Percentiles rank a stretch among this genome's conserved stretches.
Conservation (phyloP, 2,113 vertebrate species). For the Octodon degus region DNA sequence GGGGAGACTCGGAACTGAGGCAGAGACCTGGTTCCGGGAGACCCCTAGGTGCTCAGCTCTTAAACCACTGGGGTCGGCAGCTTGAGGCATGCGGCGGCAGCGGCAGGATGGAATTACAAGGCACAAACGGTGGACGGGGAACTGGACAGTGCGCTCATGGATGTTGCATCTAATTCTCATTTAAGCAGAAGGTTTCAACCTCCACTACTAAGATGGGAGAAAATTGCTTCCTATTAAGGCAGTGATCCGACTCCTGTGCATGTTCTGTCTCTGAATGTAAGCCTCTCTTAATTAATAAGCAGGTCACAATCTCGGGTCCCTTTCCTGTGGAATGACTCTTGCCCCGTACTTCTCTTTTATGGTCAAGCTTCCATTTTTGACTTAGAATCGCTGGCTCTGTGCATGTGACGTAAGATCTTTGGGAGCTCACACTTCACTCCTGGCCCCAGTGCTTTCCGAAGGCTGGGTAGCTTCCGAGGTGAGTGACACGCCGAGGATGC, state of each 20-base stretch:
- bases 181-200: not conserved
- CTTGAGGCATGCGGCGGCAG: not conserved
- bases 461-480: not conserved
- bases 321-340: constrained; percentile 13
- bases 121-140: not conserved
- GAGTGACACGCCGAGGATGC: not conserved
- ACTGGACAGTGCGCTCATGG: not conserved
- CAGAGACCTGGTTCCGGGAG: not conserved
- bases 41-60: not conserved
- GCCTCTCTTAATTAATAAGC: constrained; percentile 45
- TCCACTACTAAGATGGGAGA: not conserved
- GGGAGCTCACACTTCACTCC: not conserved
- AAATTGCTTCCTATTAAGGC: constrained; percentile 19
- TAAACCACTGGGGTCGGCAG: not conserved
- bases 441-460: not conserved
- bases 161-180: constrained; percentile 15
- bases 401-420: constrained; percentile 49
- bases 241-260: not conserved
- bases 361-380: constrained; percentile 37
- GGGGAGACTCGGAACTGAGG: not conserved
- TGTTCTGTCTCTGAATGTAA: constrained; percentile 25
- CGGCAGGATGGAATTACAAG: not conserved
- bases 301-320: constrained; percentile 8
- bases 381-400: constrained; percentile 37
- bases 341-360: constrained; percentile 20